Evolutionary conservation across 2,113 vertebrate species (phyloP).

Genomic region (Erpornis zantholeuca): DNA sequence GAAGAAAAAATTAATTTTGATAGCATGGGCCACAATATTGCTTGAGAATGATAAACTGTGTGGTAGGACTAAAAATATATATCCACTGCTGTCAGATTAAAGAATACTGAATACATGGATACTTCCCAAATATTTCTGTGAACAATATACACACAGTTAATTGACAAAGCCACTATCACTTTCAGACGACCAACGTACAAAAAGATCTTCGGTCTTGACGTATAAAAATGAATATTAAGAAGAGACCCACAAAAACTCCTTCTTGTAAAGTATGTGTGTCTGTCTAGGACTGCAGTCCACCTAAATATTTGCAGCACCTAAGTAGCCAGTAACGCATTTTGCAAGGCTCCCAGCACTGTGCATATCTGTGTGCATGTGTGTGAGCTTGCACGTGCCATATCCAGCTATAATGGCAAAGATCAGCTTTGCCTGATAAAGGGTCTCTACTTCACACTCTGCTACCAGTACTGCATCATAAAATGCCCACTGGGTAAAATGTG

Average conservation of each 20-base stretch:
- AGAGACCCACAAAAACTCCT: not conserved
- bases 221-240: not conserved
- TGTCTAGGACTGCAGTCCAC: not conserved
- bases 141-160: not conserved
- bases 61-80: not conserved
- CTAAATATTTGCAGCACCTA: not conserved
- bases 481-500: not conserved
- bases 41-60: not conserved
- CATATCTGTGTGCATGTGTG: accelerated
- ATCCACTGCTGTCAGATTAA: not conserved
- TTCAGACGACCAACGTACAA: accelerated
- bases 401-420: not conserved
- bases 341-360: not conserved
- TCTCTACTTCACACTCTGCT: not conserved
- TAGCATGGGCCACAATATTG: not conserved
- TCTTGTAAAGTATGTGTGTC: not conserved
- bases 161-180: not conserved
- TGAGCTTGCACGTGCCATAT: not conserved
- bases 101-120: not conserved
- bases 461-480: not conserved
- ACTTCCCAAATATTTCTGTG: not conserved
- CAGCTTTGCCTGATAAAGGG: not conserved
- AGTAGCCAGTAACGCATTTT: not conserved
- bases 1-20: not conserved
- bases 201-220: accelerated